A percentile compares a stretch with the other conserved stretches of the same genome.
Evolutionary conservation across 2,888 invertebrate species (phyloP).

Genomic region (Stegophylla sp.): DNA sequence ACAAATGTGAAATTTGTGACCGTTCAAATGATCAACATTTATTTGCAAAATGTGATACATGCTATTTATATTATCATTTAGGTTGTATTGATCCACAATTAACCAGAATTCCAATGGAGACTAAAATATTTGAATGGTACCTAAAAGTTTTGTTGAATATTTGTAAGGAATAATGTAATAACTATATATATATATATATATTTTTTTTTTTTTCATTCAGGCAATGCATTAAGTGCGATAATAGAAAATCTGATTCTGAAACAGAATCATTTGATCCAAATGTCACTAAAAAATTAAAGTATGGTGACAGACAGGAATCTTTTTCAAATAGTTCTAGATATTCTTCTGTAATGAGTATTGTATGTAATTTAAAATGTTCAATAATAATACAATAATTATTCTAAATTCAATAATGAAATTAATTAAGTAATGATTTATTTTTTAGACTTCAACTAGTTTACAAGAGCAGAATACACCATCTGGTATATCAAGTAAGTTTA

Average conservation of each 20-base stretch:
- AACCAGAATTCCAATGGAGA: slow-evolving; percentile 92
- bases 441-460: no score
- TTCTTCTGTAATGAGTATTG: slow-evolving; percentile 39
- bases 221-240: slow-evolving; percentile 95
- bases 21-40: slow-evolving; percentile 89
- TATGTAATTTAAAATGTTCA: slow-evolving; percentile 3
- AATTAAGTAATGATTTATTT: no score
- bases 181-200: no score
- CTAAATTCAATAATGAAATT: no score
- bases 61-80: slow-evolving; percentile 89
- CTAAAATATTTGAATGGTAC: slow-evolving; percentile 91
- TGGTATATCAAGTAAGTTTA: no score
- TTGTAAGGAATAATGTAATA: not conserved
- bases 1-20: slow-evolving; percentile 87
- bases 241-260: slow-evolving; percentile 82
- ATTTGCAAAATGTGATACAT: slow-evolving; percentile 93
- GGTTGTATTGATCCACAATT: slow-evolving; percentile 94
- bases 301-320: slow-evolving; percentile 66
- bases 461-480: no score
- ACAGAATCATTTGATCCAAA: slow-evolving; percentile 79
- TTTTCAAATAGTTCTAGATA: slow-evolving; percentile 48
- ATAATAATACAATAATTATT: not conserved
- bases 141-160: slow-evolving; percentile 19
- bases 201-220: slow-evolving; percentile 66
- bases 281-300: slow-evolving; percentile 82